Evolutionary conservation across 2,888 invertebrate genomes (phyloP).

Genomic region (Troglohyphantes excavatus): DNA sequence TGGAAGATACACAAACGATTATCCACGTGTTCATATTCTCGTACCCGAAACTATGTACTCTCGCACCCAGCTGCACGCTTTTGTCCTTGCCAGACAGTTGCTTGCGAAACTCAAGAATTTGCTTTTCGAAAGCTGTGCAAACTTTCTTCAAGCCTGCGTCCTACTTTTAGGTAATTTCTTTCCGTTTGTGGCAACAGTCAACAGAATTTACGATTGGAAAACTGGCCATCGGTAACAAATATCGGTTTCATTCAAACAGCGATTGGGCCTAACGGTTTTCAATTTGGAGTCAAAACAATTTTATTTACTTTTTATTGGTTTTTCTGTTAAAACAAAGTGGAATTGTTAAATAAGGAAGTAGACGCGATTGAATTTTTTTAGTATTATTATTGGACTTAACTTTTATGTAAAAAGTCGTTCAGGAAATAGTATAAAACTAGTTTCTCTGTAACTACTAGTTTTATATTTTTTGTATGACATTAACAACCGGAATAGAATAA

Average conservation of each 20-base stretch:
- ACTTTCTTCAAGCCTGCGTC: background rate
- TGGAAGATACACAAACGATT: too few species aligned
- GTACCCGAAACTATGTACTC: background rate
- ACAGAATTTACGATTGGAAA: background rate
- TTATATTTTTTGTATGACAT: too few species aligned
- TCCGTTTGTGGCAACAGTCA: conserved; percentile 7
- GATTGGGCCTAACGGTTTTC: background rate
- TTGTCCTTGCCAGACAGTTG: background rate
- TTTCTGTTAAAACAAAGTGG: background rate
- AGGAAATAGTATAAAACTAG: too few species aligned
- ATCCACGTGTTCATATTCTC: too few species aligned
- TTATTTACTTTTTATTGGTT: background rate
- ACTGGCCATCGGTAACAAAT: background rate
- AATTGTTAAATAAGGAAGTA: background rate
- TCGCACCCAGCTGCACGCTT: background rate
- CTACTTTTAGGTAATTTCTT: background rate
- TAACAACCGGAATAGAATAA: too few species aligned
- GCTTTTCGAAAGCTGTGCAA: background rate
- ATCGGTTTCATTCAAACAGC: background rate
- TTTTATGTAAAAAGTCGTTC: too few species aligned
- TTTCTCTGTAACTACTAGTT: too few species aligned
- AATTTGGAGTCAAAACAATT: background rate
- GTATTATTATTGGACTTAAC: too few species aligned
- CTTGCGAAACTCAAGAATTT: background rate
- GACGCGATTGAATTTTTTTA: too few species aligned